phyloP scores from a whole-genome alignment of 1,140 invertebrate species.

The Diorhabda elongata region DNA sequence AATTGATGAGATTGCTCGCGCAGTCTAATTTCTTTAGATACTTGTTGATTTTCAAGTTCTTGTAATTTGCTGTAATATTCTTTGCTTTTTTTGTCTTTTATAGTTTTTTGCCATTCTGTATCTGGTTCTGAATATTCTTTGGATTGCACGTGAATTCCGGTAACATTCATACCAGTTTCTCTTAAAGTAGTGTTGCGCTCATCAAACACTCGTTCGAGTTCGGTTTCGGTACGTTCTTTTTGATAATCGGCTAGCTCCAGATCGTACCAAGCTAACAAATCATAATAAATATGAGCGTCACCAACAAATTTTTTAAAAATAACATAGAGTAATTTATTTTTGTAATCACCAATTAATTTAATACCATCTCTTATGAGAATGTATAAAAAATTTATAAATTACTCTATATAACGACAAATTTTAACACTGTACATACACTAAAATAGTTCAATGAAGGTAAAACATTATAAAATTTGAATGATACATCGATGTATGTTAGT shows the following conservation, averaged over 20 bases:
- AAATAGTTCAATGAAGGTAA: too few species aligned
- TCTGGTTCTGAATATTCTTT: slow-evolving; percentile 69
- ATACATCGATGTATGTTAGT: too few species aligned
- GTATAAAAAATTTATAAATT: too few species aligned
- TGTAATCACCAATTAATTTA: too few species aligned
- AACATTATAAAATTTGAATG: too few species aligned
- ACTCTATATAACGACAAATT: too few species aligned
- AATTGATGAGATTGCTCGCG: slow-evolving; percentile 76
- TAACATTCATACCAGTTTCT: slow-evolving; percentile 51
- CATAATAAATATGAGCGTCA: neutral
- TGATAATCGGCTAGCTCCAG: slow-evolving; percentile 79
- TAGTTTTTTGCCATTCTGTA: slow-evolving; percentile 78
- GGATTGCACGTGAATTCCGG: slow-evolving; percentile 51
- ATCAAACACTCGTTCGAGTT: slow-evolving; percentile 82
- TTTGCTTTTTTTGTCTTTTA: slow-evolving; percentile 76
- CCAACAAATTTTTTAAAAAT: too few species aligned
- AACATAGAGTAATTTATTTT: too few species aligned
- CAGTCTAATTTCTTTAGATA: slow-evolving; percentile 74
- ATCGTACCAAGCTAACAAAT: slow-evolving; percentile 86
- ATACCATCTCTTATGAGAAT: too few species aligned
- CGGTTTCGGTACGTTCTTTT: slow-evolving; percentile 75
- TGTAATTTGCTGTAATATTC: slow-evolving; percentile 81
- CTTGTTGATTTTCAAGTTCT: slow-evolving; percentile 77
- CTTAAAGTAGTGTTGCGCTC: slow-evolving; percentile 68
- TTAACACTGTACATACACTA: too few species aligned